phyloP scores from a whole-genome alignment of 2,797 vertebrate genomes.

The Hipposideros larvatus region DNA sequence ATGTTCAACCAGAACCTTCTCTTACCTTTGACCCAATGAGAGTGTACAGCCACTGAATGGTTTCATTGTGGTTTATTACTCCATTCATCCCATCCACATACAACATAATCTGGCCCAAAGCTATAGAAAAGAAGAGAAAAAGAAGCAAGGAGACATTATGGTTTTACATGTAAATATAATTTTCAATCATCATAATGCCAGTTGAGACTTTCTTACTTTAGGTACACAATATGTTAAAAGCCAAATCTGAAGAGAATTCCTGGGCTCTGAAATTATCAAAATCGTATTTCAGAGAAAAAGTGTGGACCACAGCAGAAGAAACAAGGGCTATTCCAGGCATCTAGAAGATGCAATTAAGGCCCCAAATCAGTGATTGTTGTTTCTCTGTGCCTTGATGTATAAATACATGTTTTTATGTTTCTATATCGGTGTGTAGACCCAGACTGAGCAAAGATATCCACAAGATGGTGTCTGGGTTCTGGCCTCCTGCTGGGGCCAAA shows the following conservation, averaged over 20 bases:
- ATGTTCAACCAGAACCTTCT: not conserved
- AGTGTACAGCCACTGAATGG: conserved; percentile 97
- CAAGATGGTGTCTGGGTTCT: not conserved
- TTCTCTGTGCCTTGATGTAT: not conserved
- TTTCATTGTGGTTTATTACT: conserved; percentile 97
- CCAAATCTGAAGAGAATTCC: not conserved
- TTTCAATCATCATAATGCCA: not conserved
- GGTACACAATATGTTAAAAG: not conserved
- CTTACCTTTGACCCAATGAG: conserved; percentile 98
- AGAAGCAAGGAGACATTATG: conserved; percentile 52
- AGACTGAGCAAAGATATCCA: not conserved
- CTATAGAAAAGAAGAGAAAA: conserved; percentile 86
- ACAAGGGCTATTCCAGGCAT: not conserved
- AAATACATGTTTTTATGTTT: not conserved
- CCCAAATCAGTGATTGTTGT: not conserved
- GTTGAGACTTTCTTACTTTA: not conserved
- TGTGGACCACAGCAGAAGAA: not conserved
- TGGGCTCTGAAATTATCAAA: not conserved
- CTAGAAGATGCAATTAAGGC: conserved; percentile 17
- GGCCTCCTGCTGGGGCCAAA: not conserved
- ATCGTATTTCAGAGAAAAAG: conserved; percentile 24
- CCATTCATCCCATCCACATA: conserved; percentile 99
- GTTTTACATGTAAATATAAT: not conserved
- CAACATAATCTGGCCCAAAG: conserved; percentile 98
- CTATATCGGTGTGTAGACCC: not conserved